Base-by-base conservation (phyloP, 2,888 invertebrate species). In the Dynastes grantii region DNA sequence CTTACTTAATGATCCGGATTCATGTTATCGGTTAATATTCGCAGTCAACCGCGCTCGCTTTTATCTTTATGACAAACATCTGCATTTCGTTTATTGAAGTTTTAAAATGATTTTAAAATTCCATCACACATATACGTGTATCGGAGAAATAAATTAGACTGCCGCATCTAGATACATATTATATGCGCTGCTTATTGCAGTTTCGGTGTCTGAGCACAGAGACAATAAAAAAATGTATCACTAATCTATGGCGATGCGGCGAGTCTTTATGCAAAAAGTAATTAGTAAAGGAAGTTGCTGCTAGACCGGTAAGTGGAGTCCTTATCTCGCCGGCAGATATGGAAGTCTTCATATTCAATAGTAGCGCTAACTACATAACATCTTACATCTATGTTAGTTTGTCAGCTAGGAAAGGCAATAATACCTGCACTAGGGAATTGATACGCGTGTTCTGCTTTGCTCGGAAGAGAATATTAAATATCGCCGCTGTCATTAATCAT, bases 261-360 rank as follows among this genome's bases (percentile, higher is more conserved):
- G 58, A 55, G 67, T 77, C 11, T 61, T 68, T 70, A 58, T 49
- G 53, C 64, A 45, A 37, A 63, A 83, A 80, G 84, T 83, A 84
- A 85, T 85, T 85, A 84, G 84, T 84, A 84, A 83, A 83, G 80
- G 83, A 84, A 84, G 84, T 84, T 83, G 83, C 84, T 83, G 84
- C 82, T 29, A 61, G 82, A 83, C 82, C 77, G 81, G 53, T 84
- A 84, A 84, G 84, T 85, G 84, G 85, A 81, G 81, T 83, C 82
- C 82, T 84, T 85, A 84, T 85, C 84, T 82, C 22, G 79, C 73
- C 79, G 82, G 82, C 80, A 13, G 61, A 45, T 61, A 61, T 27
- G 49, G 81, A 67, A 79, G 80, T 82, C 83, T 83, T 85, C 84
- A 84, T 84, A 84, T 84, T 84, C 83, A 83, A 84, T 84, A 84